A percentile compares a stretch with the other conserved stretches of the same genome.
phyloP scores from a whole-genome alignment of 2,113 vertebrate genomes.

The Boulengeromyrus knoepffleri region DNA sequence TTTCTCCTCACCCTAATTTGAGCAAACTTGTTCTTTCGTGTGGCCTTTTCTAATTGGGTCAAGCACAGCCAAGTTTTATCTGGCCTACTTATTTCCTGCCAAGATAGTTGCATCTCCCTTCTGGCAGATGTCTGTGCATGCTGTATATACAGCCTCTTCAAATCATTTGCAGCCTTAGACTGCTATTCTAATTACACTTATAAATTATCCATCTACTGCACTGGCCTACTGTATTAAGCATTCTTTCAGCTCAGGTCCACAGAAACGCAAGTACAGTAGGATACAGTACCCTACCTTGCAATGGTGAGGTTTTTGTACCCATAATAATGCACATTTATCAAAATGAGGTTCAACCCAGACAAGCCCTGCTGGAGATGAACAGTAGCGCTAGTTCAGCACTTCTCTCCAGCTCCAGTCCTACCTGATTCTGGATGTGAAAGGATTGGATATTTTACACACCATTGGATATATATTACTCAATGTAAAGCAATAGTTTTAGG shows the following conservation, averaged over 20 bases:
- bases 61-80: background rate
- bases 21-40: background rate
- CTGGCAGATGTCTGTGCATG: background rate
- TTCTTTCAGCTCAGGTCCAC: background rate
- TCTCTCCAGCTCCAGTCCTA: background rate
- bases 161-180: background rate
- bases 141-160: background rate
- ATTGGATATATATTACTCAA: background rate
- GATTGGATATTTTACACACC: background rate
- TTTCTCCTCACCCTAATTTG: background rate
- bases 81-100: background rate
- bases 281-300: background rate
- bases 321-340: background rate
- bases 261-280: background rate
- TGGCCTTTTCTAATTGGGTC: slow-evolving; percentile 2
- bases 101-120: background rate
- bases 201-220: background rate
- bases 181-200: background rate
- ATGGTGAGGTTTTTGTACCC: background rate
- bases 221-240: background rate
- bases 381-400: background rate
- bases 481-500: background rate
- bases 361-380: background rate
- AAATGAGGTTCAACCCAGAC: background rate
- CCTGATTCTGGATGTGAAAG: background rate